These are phyloP conservation scores for Lithosia quadra DNA, from an alignment of 2,888 invertebrate genomes.

Conservation along the genomic window DNA sequence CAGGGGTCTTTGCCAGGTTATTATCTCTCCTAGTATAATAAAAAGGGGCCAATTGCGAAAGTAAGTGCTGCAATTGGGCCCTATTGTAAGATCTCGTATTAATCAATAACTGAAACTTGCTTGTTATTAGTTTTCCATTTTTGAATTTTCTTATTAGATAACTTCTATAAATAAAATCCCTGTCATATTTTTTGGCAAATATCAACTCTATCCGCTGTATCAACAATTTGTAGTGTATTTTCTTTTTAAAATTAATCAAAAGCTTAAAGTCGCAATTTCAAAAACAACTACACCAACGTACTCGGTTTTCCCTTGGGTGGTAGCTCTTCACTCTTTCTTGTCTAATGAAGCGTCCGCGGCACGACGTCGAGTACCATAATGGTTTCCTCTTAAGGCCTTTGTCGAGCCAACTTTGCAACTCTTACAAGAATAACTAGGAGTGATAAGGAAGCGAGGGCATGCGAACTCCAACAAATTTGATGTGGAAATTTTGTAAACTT, in stretches of 20 bases:
- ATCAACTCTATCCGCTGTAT: neutral
- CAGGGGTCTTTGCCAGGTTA: too few species aligned
- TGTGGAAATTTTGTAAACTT: conserved; percentile 35
- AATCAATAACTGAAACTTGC: too few species aligned
- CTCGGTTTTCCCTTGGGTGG: conserved; percentile 22
- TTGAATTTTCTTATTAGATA: too few species aligned
- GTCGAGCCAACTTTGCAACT: conserved; percentile 80
- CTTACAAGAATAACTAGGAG: conserved; percentile 71
- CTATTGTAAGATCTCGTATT: too few species aligned
- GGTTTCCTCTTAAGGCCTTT: conserved; percentile 83
- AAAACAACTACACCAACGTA: conserved; percentile 12
- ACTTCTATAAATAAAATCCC: too few species aligned
- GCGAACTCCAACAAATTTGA: conserved; percentile 42
- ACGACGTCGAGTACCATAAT: conserved; percentile 80
- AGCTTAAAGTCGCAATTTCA: neutral
- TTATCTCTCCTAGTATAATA: too few species aligned
- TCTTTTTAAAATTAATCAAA: neutral
- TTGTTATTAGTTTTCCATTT: too few species aligned
- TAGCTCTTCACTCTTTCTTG: conserved; percentile 60
- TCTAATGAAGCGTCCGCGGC: conserved; percentile 80
- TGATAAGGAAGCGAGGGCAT: conserved; percentile 65
- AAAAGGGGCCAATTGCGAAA: too few species aligned
- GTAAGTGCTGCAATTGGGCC: too few species aligned
- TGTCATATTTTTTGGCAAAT: too few species aligned
- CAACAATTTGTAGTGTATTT: neutral